These are phyloP conservation scores for Julus scanicus DNA, from an alignment of 2,888 invertebrate species.

Conservation along the genomic window DNA sequence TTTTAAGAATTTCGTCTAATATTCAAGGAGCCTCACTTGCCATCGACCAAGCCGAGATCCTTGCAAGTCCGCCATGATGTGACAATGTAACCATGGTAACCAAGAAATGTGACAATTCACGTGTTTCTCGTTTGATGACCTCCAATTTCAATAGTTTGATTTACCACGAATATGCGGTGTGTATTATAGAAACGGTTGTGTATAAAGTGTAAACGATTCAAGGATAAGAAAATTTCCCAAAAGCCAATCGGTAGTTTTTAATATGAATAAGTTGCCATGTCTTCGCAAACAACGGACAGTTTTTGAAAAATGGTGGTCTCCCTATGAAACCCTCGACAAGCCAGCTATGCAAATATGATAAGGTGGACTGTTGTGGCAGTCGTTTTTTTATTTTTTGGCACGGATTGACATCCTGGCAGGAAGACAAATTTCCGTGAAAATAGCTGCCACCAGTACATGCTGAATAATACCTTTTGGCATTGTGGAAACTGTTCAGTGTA, in stretches of 20 bases:
- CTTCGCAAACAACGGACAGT: not conserved
- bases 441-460: not conserved
- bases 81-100: too few relatives aligned
- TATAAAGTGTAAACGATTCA: too few relatives aligned
- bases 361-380: conserved; percentile 30
- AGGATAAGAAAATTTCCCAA: not conserved
- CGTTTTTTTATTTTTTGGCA: conserved; percentile 10
- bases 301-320: conserved; percentile 8
- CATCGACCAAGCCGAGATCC: too few relatives aligned
- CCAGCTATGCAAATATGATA: conserved; percentile 52
- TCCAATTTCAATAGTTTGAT: too few relatives aligned
- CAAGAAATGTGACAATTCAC: too few relatives aligned
- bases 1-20: too few relatives aligned
- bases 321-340: not conserved
- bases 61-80: too few relatives aligned
- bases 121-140: too few relatives aligned
- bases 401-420: conserved; percentile 19
- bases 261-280: not conserved
- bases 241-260: not conserved
- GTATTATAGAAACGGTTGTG: too few relatives aligned
- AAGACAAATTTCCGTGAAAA: conserved; percentile 36
- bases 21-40: too few relatives aligned
- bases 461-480: conserved; percentile 1
- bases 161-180: too few relatives aligned
- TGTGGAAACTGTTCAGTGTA: not conserved